These are phyloP conservation scores for Progne subis DNA, from an alignment of 2,113 vertebrate species.

Conservation along the genomic window DNA sequence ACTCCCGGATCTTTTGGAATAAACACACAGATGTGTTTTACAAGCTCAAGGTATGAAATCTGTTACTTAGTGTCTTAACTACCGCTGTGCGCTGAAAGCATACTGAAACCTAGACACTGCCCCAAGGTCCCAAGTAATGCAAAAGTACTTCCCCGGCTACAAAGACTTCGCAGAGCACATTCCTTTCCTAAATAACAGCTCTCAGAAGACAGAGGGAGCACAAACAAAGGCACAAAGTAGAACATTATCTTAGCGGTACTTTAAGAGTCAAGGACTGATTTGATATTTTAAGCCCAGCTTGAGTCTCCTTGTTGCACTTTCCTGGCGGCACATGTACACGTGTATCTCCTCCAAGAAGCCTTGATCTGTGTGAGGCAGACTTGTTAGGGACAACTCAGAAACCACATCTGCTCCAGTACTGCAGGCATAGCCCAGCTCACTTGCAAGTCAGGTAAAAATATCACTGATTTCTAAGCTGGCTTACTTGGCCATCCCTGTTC, in stretches of 20 bases:
- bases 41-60: background rate
- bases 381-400: background rate
- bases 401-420: background rate
- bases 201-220: background rate
- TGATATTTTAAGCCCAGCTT: background rate
- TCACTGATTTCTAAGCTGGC: background rate
- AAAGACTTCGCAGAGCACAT: background rate
- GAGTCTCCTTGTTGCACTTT: background rate
- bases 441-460: background rate
- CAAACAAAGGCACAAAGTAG: background rate
- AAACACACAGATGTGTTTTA: background rate
- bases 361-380: background rate
- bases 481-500: background rate
- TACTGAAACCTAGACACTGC: background rate
- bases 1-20: background rate
- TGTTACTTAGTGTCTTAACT: background rate
- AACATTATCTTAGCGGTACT: background rate
- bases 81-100: background rate
- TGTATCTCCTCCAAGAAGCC: background rate
- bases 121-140: background rate
- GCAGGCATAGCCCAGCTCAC: background rate
- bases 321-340: accelerated
- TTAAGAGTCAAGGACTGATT: background rate
- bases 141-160: background rate
- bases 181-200: background rate